phyloP scores from a whole-genome alignment of 2,113 vertebrate species.

The Fukomys damarensis region DNA sequence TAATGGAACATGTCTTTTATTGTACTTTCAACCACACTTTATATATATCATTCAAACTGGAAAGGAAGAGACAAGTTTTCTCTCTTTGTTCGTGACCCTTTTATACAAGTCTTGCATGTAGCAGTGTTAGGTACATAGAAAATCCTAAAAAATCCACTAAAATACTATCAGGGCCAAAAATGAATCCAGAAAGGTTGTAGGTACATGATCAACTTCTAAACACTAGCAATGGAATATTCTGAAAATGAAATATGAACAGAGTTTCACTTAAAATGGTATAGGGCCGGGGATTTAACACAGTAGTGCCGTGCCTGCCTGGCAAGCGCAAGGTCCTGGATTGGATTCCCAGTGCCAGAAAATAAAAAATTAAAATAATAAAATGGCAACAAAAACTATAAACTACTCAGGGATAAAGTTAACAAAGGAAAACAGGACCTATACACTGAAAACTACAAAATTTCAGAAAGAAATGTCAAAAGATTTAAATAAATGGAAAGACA shows the following conservation, averaged over 20 bases:
- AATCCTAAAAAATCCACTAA: not conserved
- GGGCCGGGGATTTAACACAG: too few species aligned
- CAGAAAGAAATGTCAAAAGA: not conserved
- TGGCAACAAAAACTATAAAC: constrained; percentile 27
- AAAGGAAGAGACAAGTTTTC: constrained; percentile 22
- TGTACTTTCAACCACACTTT: not conserved
- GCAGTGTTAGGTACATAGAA: not conserved
- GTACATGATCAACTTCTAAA: not conserved
- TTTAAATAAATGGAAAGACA: constrained; percentile 16
- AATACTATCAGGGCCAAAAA: constrained; percentile 17
- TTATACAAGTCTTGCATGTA: not conserved
- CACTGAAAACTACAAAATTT: not conserved
- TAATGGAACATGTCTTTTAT: not conserved
- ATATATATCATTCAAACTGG: not conserved
- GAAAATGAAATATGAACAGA: constrained; percentile 37
- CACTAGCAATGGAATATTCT: not conserved
- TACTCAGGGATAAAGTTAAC: not conserved
- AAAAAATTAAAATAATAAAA: too few species aligned
- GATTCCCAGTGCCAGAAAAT: too few species aligned
- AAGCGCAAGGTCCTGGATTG: too few species aligned
- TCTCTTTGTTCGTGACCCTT: not conserved
- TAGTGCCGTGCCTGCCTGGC: too few species aligned
- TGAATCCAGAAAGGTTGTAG: not conserved
- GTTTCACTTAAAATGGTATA: constrained; percentile 10
- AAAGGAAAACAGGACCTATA: not conserved